A percentile compares a stretch with the other conserved stretches of the same genome.
These are phyloP conservation scores for Cranoglanis bouderius DNA, from an alignment of 2,113 vertebrate species.

Conservation along the genomic window DNA sequence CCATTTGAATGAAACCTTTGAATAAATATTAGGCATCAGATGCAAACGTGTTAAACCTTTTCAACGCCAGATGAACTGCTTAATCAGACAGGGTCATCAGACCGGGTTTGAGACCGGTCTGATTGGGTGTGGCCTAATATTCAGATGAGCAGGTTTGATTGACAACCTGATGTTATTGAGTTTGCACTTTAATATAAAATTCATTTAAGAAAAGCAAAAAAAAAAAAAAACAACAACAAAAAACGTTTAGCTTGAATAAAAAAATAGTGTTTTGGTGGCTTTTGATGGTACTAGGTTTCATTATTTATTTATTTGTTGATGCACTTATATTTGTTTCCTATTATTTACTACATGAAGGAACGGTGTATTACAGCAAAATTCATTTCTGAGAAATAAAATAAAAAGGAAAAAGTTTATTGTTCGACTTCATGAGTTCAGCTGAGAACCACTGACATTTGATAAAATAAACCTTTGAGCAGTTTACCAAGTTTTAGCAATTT, in stretches of 20 bases:
- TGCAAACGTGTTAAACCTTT: constrained; percentile 1
- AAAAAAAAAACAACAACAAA: too few species aligned
- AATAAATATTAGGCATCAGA: neutral
- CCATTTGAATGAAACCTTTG: neutral
- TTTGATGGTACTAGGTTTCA: neutral
- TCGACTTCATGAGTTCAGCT: neutral
- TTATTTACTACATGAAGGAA: neutral
- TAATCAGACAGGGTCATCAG: neutral
- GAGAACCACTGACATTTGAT: neutral
- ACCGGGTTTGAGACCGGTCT: neutral
- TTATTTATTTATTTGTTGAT: neutral
- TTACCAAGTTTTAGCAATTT: too few species aligned
- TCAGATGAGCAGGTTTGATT: neutral
- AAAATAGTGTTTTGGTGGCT: neutral
- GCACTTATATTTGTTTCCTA: neutral
- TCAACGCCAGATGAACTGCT: neutral
- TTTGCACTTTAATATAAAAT: neutral
- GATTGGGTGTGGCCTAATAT: neutral
- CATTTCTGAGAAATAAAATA: neutral
- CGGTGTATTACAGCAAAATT: neutral
- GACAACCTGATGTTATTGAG: too few species aligned
- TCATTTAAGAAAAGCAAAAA: neutral
- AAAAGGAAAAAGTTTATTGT: neutral
- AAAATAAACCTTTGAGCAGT: neutral
- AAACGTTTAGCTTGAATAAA: neutral